Evolutionary conservation across 2,113 vertebrate species (phyloP).

Genomic region (Tupaia tana): DNA sequence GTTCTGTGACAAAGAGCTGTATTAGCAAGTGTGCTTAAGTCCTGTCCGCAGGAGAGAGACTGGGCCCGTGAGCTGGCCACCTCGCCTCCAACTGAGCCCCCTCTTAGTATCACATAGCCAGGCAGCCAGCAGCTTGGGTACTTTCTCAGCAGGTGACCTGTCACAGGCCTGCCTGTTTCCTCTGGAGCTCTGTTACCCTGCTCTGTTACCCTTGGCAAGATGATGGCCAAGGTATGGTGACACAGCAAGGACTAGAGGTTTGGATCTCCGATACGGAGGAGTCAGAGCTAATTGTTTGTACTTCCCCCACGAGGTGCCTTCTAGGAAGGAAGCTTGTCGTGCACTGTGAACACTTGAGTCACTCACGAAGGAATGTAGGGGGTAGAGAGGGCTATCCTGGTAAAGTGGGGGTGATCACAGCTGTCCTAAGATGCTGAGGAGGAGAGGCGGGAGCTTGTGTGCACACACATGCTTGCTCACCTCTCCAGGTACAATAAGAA

Average conservation of each 20-base stretch:
- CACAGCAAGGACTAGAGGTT: fast-evolving
- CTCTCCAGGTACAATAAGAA: not conserved
- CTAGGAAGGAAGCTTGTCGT: not conserved
- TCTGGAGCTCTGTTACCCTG: not conserved
- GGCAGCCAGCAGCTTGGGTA: not conserved
- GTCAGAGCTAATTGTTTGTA: fast-evolving
- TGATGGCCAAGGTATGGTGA: not conserved
- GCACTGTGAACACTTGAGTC: not conserved
- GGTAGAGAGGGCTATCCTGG: not conserved
- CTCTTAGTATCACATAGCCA: not conserved
- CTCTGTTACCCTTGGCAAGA: not conserved
- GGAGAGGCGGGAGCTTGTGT: no score
- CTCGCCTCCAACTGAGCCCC: not conserved
- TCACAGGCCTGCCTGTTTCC: not conserved
- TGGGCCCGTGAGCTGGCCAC: fast-evolving
- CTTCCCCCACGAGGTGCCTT: not conserved
- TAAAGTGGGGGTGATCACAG: not conserved
- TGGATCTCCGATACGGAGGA: fast-evolving
- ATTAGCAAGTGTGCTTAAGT: not conserved
- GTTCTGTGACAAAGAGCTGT: fast-evolving
- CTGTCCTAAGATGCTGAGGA: fast-evolving
- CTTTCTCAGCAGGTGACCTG: constrained; percentile 27
- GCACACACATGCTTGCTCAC: fast-evolving
- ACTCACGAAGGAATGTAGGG: not conserved
- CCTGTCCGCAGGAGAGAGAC: not conserved